Conservation (phyloP, 2,888 invertebrate species). For the Mantis religiosa region DNA sequence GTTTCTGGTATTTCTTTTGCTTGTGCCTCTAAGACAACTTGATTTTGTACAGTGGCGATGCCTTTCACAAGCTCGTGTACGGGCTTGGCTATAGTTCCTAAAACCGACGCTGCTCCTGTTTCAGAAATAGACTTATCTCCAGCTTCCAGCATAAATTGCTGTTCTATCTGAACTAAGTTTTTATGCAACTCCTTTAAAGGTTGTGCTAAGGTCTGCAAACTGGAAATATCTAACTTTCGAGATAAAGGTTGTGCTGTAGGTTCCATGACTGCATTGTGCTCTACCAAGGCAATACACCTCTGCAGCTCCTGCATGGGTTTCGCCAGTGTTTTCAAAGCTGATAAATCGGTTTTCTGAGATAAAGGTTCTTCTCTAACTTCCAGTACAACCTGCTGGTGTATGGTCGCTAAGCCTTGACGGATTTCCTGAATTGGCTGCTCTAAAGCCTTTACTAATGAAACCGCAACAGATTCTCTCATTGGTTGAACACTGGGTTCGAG, state of each 20-base stretch:
- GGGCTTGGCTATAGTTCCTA: conserved; percentile 27
- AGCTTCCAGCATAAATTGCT: conserved; percentile 7
- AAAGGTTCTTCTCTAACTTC: conserved; percentile 16
- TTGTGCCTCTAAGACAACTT: conserved; percentile 32
- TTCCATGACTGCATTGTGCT: conserved; percentile 36
- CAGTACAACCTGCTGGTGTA: conserved; percentile 5
- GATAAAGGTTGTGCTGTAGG: conserved; percentile 17
- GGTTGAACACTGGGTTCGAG: conserved; percentile 16
- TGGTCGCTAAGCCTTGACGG: background rate
- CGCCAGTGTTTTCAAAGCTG: conserved; percentile 40
- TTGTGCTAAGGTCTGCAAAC: conserved; percentile 35
- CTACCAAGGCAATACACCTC: conserved; percentile 39
- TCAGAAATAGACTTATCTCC: background rate
- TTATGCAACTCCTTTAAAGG: conserved; percentile 36
- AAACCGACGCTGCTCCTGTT: background rate
- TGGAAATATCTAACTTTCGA: conserved; percentile 22
- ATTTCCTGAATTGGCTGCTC: background rate
- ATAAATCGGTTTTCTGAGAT: conserved; percentile 39
- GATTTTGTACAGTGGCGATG: conserved; percentile 43
- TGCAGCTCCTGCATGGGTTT: conserved; percentile 40
- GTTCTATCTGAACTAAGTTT: conserved; percentile 17
- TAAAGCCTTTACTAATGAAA: background rate
- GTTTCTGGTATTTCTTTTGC: conserved; percentile 13
- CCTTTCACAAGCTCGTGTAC: conserved; percentile 41
- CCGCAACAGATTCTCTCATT: background rate